Evolutionary conservation across 2,888 invertebrate species (phyloP).

Genomic region (Papilio demoleus): DNA sequence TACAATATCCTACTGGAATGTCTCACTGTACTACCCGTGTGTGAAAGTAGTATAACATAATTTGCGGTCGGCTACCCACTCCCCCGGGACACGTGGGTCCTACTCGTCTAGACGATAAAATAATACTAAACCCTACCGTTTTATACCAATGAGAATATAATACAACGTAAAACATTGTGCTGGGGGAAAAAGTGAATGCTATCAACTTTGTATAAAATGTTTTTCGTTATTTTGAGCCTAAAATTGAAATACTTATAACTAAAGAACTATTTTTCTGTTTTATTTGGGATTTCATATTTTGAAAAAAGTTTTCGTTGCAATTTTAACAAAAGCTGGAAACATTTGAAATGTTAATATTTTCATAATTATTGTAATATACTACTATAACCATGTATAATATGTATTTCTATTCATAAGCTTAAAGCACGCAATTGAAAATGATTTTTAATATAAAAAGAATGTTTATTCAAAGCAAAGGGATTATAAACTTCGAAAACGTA

Average conservation of each 20-base stretch:
- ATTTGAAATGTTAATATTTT: no score
- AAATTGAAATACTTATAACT: neutral
- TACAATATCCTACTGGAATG: neutral
- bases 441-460: neutral
- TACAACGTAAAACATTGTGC: neutral
- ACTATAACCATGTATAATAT: neutral
- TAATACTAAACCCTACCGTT: constrained; percentile 47
- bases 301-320: neutral
- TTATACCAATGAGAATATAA: constrained; percentile 40
- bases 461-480: neutral
- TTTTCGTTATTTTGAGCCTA: neutral
- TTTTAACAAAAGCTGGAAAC: neutral
- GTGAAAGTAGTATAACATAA: constrained; percentile 55
- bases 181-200: no score
- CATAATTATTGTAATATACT: neutral
- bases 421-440: neutral
- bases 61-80: constrained; percentile 75
- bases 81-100: constrained; percentile 63
- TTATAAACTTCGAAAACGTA: neutral
- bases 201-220: neutral
- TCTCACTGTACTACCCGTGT: neutral
- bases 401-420: neutral
- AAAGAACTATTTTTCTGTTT: neutral
- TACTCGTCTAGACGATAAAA: constrained; percentile 70
- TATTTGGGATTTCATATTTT: neutral